Percentiles rank a stretch among this genome's conserved stretches.
phyloP scores from a whole-genome alignment of 1,140 invertebrate genomes.

The Zelostemma sp. region DNA sequence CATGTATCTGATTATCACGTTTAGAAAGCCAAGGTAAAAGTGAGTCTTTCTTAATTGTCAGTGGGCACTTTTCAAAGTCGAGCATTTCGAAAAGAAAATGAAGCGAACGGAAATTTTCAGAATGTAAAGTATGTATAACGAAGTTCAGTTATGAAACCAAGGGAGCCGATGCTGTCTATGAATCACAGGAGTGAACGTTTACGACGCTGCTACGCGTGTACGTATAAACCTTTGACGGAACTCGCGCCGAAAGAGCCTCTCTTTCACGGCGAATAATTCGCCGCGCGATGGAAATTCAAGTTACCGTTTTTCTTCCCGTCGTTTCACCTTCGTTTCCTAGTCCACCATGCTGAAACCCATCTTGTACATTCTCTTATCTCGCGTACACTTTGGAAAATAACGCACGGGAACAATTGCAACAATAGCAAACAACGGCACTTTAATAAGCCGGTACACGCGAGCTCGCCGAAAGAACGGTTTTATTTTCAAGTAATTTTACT shows the following conservation, averaged over 20 bases:
- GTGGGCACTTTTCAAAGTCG: too few relatives aligned
- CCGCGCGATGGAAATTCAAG: constrained; percentile 1
- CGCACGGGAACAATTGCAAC: constrained; percentile 2
- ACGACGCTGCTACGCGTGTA: constrained; percentile 13
- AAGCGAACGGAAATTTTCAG: neutral
- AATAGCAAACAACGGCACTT: constrained; percentile 12
- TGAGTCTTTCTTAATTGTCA: too few relatives aligned
- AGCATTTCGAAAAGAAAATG: neutral
- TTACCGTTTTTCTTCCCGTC: constrained; percentile 3
- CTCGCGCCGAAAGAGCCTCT: constrained; percentile 5
- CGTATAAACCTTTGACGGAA: constrained; percentile 13
- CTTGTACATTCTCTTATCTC: neutral
- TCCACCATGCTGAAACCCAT: neutral
- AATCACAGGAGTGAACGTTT: constrained; percentile 19
- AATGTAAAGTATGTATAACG: neutral
- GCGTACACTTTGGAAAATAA: constrained; percentile 6
- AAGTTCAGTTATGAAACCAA: constrained; percentile 44
- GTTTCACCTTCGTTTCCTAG: constrained; percentile 1
- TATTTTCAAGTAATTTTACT: constrained; percentile 3
- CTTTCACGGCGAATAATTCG: constrained; percentile 11
- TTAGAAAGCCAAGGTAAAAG: too few relatives aligned
- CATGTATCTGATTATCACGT: constrained; percentile 36
- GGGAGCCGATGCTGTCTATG: constrained; percentile 12
- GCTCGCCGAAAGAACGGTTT: constrained; percentile 5
- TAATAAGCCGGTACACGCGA: constrained; percentile 10